These are phyloP conservation scores for Acanthurus tractus DNA, from an alignment of 2,797 vertebrate genomes.

Conservation along the genomic window DNA sequence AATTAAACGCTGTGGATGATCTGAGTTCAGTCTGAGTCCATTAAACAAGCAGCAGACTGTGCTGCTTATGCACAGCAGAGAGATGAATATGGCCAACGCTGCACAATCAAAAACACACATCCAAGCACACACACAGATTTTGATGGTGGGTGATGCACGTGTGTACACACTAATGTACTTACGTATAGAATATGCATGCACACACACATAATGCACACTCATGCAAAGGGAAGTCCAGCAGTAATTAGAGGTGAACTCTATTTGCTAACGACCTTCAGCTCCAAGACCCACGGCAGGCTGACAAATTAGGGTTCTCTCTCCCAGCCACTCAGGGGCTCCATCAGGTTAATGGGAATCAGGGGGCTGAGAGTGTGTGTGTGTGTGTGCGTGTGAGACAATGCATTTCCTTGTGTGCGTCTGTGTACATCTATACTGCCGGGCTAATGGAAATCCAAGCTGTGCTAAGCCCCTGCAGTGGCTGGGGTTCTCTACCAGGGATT, in stretches of 20 bases:
- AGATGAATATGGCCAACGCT: not conserved
- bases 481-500: constrained; percentile 70
- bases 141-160: not conserved
- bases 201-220: constrained; percentile 32
- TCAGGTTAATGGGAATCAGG: constrained; percentile 84
- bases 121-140: not conserved
- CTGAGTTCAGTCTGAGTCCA: constrained; percentile 9
- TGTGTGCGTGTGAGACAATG: constrained; percentile 33
- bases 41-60: too few species aligned
- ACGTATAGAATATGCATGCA: constrained; percentile 31
- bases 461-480: constrained; percentile 69
- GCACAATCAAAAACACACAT: not conserved
- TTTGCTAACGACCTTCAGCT: constrained; percentile 82
- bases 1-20: not conserved
- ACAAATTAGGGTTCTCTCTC: constrained; percentile 81
- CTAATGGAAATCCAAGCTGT: constrained; percentile 75
- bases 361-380: constrained; percentile 31
- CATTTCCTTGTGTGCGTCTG: constrained; percentile 25
- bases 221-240: constrained; percentile 60
- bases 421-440: constrained; percentile 44
- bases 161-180: constrained; percentile 14
- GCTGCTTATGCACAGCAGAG: not conserved
- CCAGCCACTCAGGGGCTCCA: constrained; percentile 64
- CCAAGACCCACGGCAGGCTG: constrained; percentile 72
- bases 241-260: constrained; percentile 84